Evolutionary conservation across 2,797 vertebrate species (phyloP), one percentile per base, ranked within the genome.

Genomic region (Centroberyx gerrardi): DNA sequence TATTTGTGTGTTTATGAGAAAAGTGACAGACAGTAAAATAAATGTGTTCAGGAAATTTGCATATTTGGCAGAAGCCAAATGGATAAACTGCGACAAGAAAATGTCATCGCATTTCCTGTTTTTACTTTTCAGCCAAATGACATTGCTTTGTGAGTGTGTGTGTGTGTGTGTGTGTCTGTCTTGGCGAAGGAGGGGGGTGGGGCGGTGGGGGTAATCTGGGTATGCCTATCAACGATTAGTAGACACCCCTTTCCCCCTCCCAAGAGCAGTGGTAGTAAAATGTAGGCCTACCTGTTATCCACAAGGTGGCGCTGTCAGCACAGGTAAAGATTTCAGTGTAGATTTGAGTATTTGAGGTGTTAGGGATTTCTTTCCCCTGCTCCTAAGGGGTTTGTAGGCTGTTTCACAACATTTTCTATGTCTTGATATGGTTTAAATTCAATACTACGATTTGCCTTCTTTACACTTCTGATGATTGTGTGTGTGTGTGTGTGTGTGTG

Each of bases 251-350:
- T n/a, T 14, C 36, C 6, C 6, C 15, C 12, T n/a, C 4, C 28
- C 42, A 22, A 22, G 44, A 46, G 18, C 28, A 5, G 3, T 15
- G 38, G 9, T 15, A 40, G 17, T 15, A 63, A 33, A 65, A 27
- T 0, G 15, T 14, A 65, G 8, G 2, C 27, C 40, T n/a, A 2
- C 33, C 4, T 49, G 53, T 66, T 54, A 9, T 14, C 81, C 90
- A 76, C 76, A 49, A 81, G 87, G 66, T 81, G 92, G 86, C 90
- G 84, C 72, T 82, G 48, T 38, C 10, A 61, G 56, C 54, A 5
- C 59, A 58, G 40, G 1, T 38, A 60, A 65, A 61, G 0, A 8
- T 10, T 53, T 18, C 6, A 10, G 28, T 31, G 6, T 31, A 36
- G 29, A 31, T 5, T 59, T 8, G 31, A 10, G 58, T 28, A 8